These are phyloP conservation scores for Falco columbarius DNA, from an alignment of 2,797 vertebrate genomes.

Conservation along the genomic window DNA sequence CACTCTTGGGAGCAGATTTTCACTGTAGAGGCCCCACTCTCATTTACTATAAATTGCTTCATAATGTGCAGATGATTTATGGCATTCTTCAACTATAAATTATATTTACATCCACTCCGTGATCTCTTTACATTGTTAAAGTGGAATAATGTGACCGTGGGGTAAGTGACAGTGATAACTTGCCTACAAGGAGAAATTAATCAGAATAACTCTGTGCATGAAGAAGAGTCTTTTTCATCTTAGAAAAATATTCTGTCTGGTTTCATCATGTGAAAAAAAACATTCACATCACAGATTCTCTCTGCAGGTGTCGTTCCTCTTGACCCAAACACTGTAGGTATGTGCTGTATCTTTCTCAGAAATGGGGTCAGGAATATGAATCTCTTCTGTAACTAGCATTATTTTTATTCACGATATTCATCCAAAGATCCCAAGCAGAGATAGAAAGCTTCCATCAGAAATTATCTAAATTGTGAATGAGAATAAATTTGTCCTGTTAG, in stretches of 20 bases:
- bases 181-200: neutral
- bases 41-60: neutral
- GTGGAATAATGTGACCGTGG: neutral
- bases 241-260: neutral
- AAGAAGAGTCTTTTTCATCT: neutral
- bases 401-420: slow-evolving; percentile 14
- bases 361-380: neutral
- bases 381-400: neutral
- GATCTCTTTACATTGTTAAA: neutral
- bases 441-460: neutral
- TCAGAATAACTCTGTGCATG: neutral
- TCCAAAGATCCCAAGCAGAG: neutral
- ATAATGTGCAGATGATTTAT: slow-evolving; percentile 9
- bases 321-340: neutral
- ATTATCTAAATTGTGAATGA: neutral
- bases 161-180: neutral
- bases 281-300: neutral
- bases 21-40: neutral
- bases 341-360: neutral
- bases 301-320: neutral
- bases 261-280: neutral
- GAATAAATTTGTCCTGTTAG: neutral
- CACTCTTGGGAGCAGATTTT: neutral
- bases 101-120: neutral
- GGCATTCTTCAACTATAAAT: neutral